A percentile compares a stretch with the other conserved stretches of the same genome.
phyloP scores from a whole-genome alignment of 2,888 invertebrate genomes.

The Eurytoma californica region DNA sequence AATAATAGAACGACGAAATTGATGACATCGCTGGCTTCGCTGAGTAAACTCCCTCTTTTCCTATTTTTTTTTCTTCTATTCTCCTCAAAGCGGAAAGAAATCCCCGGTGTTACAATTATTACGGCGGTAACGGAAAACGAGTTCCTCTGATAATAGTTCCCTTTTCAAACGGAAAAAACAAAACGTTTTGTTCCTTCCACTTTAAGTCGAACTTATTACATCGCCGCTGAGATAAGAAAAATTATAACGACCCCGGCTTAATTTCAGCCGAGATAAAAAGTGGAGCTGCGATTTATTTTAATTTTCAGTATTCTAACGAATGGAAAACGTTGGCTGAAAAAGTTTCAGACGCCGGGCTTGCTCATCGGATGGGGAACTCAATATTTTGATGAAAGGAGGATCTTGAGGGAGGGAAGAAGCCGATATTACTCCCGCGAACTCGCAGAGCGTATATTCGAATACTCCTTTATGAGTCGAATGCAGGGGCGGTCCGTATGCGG shows the following conservation, averaged over 20 bases:
- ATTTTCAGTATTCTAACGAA: background rate
- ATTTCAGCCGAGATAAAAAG: background rate
- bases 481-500: background rate
- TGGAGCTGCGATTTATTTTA: background rate
- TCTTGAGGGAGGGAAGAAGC: background rate
- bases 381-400: conserved; percentile 8
- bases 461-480: background rate
- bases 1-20: conserved; percentile 21
- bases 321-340: background rate
- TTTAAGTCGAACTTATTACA: background rate
- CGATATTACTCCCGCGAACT: background rate
- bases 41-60: background rate
- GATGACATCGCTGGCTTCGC: conserved; percentile 1
- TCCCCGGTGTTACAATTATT: conserved; percentile 11
- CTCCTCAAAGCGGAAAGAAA: background rate
- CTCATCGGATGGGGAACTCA: conserved; percentile 20
- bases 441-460: background rate
- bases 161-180: background rate
- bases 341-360: background rate
- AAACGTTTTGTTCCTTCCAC: background rate
- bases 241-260: background rate
- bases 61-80: background rate
- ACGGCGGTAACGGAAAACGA: background rate
- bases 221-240: background rate
- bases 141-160: conserved; percentile 3